Percentiles rank a stretch among this genome's conserved stretches.
phyloP scores from a whole-genome alignment of 2,888 invertebrate species.

The Tillus elongatus region DNA sequence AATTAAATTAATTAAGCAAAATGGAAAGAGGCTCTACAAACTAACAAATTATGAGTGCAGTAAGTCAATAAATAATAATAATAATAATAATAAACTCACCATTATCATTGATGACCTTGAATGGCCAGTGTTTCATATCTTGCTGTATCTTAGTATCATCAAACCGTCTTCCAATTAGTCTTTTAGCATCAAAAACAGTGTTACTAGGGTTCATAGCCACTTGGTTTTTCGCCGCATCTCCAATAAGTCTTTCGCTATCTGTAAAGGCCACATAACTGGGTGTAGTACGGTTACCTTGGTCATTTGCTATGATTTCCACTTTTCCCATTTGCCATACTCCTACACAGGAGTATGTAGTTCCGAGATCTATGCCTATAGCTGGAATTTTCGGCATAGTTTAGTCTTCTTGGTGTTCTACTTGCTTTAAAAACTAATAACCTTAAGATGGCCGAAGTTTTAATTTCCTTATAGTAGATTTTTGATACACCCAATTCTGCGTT shows the following conservation, averaged over 20 bases:
- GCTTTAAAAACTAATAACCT: too few species aligned
- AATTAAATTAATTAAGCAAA: too few species aligned
- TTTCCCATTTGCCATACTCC: constrained; percentile 76
- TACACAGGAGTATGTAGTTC: constrained; percentile 80
- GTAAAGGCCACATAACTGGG: constrained; percentile 65
- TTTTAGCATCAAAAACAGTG: constrained; percentile 59
- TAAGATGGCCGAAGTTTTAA: too few species aligned
- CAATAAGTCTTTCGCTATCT: constrained; percentile 55
- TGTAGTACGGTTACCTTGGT: constrained; percentile 62
- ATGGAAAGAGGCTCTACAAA: too few species aligned
- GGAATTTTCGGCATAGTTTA: constrained; percentile 36
- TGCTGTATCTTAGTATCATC: constrained; percentile 60
- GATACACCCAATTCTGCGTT: too few species aligned
- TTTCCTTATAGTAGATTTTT: too few species aligned
- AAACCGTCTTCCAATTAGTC: constrained; percentile 67
- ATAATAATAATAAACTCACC: constrained; percentile 33
- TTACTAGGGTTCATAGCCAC: constrained; percentile 61
- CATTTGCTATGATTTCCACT: constrained; percentile 63
- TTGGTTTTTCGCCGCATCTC: constrained; percentile 59
- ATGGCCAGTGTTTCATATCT: constrained; percentile 75
- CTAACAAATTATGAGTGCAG: neutral
- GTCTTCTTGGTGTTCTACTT: too few species aligned
- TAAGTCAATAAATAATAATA: neutral
- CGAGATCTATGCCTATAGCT: constrained; percentile 71
- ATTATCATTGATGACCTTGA: constrained; percentile 52